Evolutionary conservation across 2,888 invertebrate genomes (phyloP), one percentile per base, ranked within the genome.

Genomic region (Drosophila affinis): DNA sequence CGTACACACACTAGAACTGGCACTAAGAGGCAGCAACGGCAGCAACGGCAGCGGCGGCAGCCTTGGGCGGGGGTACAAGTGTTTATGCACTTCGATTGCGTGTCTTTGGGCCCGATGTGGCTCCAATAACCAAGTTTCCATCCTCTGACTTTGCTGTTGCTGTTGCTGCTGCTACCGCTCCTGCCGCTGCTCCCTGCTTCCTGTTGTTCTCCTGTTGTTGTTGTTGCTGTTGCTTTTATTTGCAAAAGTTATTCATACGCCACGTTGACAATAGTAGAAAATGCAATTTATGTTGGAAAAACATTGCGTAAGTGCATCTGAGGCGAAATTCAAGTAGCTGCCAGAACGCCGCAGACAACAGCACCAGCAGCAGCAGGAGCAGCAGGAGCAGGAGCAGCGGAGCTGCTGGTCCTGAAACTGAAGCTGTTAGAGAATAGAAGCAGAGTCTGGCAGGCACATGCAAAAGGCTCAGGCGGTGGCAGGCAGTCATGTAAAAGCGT

Each of bases 221-320:
- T 54, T 53, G 45, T 39, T 29, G 29, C 4, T 62, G 75, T 62
- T 74, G 69, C 64, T 76, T 67, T 78, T 81, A 60, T 54, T 48
- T 57, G 56, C 56, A 73, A 85, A 70, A 73, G 59, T 61, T 62
- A 81, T 81, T 80, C 70, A 74, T 79, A 73, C 73, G 67, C 78
- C 78, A 75, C 77, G 76, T 76, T 76, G 76, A 76, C 76, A 76
- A 76, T 76, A 76, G 77, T 76, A 76, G 76, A 76, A 76, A 76
- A 76, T 76, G 76, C 76, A 76, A 76, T 76, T 76, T 76, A 76
- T 76, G 76, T 76, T 76, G 77, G 77, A 65, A 76, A 76, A 76
- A 76, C 76, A 76, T 76, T 76, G 76, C 76, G 76, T 76, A 76
- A 76, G 76, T 76, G 76, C 47, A 69, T 54, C 49, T 76, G 76